Percentiles rank a stretch among this genome's conserved stretches.
Conservation (phyloP, 2,888 invertebrate genomes). For the Helleia helle region DNA sequence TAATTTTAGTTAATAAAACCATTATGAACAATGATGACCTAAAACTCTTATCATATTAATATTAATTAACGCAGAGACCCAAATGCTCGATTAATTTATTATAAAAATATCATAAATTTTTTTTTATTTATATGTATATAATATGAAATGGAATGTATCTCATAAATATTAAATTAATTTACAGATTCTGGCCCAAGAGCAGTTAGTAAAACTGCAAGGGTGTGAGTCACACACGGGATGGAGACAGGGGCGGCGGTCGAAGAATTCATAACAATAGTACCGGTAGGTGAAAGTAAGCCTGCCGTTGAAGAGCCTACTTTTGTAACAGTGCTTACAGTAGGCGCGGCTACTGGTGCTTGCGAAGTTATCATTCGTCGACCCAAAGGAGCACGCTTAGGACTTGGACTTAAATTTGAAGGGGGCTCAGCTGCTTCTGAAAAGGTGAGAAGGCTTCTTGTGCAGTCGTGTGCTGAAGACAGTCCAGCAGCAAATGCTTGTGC, state of each 20-base stretch:
- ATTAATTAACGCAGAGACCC: neutral
- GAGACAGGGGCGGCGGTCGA: conserved; percentile 60
- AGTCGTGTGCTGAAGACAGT: conserved; percentile 90
- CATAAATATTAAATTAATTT: conserved; percentile 40
- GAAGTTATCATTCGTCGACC: conserved; percentile 88
- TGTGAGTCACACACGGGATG: conserved; percentile 57
- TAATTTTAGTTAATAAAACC: too few species aligned
- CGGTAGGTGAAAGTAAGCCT: conserved; percentile 67
- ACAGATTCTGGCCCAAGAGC: conserved; percentile 51
- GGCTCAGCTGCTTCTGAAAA: conserved; percentile 87
- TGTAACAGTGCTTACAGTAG: conserved; percentile 76
- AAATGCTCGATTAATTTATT: neutral
- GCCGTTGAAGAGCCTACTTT: conserved; percentile 52
- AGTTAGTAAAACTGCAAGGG: conserved; percentile 35
- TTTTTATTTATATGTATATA: too few species aligned
- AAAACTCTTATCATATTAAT: too few species aligned
- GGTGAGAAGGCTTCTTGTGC: conserved; percentile 88
- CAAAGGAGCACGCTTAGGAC: conserved; percentile 91
- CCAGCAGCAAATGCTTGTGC: conserved; percentile 88
- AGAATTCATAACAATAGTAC: conserved; percentile 75
- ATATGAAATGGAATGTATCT: too few species aligned
- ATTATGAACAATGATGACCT: too few species aligned
- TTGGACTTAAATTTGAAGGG: conserved; percentile 94
- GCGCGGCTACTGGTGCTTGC: conserved; percentile 73
- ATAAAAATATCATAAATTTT: too few species aligned